Base-by-base conservation (phyloP, 2,113 vertebrate genomes). In the Hippocampus guttulatus region DNA sequence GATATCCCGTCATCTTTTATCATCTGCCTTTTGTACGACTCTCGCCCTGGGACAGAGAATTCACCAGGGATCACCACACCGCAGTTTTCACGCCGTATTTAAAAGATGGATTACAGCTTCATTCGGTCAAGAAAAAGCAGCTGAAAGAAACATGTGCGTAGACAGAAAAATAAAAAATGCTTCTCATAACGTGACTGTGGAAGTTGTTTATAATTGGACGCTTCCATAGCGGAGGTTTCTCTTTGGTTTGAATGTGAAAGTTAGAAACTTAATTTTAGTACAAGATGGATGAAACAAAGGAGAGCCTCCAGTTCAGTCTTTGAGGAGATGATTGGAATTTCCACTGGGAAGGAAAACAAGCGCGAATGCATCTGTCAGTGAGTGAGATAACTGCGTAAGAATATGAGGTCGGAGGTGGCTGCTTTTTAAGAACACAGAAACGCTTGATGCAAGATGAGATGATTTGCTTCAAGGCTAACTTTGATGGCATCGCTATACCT, bases 31-130 rank as follows among this genome's bases (percentile, higher is more conserved):
- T 75, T 82, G 45, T 68, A 74, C 77, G 67, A 70, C 77, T 78
- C 3, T 30, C 52, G 78, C 68, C 69, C 30, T 27, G 64, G 60
- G 71, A 78, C 67, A 57, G 75, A 27, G 71, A 65, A n/a, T 67
- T 76, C 81, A 85, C 82, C 75, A 82, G 79, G 78, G 77, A 57
- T 16, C 68, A 54, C 70, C 64, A 75, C 73, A 76, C 30, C 49
- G 75, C 30, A 68, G 69, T 76, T 57, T 67, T 63, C 55, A 74
- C 72, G 72, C 77, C 85, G 73, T 60, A 81, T 86, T 80, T 82
- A 68, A 75, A 81, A 82, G 76, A 84, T 76, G 75, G 73, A 87
- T 79, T 83, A 84, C 78, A 75, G 54, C 84, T 83, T 85, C 67
- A 80, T 85, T 81, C 74, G 10, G 21, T 11, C 30, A 64, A 78